These are phyloP conservation scores for Polypedilum pembai DNA, from an alignment of 1,140 invertebrate genomes.

Conservation along the genomic window DNA sequence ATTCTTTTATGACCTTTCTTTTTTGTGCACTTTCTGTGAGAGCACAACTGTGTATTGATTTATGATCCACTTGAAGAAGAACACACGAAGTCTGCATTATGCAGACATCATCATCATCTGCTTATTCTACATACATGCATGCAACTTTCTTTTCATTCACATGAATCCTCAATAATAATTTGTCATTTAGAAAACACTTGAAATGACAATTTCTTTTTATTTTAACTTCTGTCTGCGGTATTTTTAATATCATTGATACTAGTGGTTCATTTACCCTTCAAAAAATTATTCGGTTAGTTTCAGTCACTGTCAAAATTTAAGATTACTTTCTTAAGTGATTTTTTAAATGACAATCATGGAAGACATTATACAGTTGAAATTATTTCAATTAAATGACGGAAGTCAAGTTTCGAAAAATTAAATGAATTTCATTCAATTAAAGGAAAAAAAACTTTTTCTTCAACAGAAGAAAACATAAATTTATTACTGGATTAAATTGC, in stretches of 20 bases:
- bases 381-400: no score
- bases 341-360: no score
- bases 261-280: background rate
- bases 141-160: background rate
- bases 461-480: background rate
- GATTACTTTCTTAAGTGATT: no score
- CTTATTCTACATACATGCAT: background rate
- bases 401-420: no score
- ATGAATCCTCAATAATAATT: background rate
- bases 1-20: slow-evolving; percentile 23
- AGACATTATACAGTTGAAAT: no score
- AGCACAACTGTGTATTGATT: background rate
- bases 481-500: slow-evolving; percentile 19
- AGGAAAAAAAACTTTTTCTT: no score
- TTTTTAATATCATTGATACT: background rate
- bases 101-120: slow-evolving; percentile 5
- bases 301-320: no score
- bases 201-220: background rate
- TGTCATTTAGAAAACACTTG: slow-evolving; percentile 2
- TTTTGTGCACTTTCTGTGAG: slow-evolving; percentile 11
- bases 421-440: no score
- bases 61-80: slow-evolving; percentile 3
- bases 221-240: background rate
- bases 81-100: background rate
- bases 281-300: no score